Base-by-base conservation (phyloP, 2,113 vertebrate species). In the Oryzias woworae region DNA sequence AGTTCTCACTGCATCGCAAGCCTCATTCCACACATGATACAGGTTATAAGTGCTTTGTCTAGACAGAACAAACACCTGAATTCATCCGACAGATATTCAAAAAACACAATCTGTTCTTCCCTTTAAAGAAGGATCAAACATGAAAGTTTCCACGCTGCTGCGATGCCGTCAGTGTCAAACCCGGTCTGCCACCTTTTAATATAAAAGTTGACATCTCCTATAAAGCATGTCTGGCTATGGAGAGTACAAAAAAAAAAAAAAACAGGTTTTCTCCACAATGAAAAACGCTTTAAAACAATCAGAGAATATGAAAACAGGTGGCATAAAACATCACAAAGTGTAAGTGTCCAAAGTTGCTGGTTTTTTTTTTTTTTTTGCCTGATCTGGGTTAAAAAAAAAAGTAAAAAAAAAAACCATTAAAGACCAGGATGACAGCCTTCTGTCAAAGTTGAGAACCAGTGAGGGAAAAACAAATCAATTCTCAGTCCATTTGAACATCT, bases 1-100 rank as follows among this genome's bases (percentile, higher is more conserved):
- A 67, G 73, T 54, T 54, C 55, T 73, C 46, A 70, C 67, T 73
- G 68, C 78, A 86, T 87, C 87, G 82, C 83, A 88, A 88, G 77
- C 76, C 74, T 86, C 83, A 88, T 87, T 83, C 85, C 67, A 75
- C 62, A 76, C 22, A 46, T 43, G 24, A 62, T 6, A 14, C 23
- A 41, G 2, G 49, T 7, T 58, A 10, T 61, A 84, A 80, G 70
- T 81, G 71, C 82, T 84, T 36, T 12, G 36, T 36, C 36, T 2
- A 36, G 36, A 36, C 36, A 36, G 36, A 10, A 36, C 36, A 36
- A 36, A 36, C 36, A 36, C 36, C 36, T 36, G 36, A 12, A 36
- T 36, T 36, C 8, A 12, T 36, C 10, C 36, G 10, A 10, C 36
- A 36, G 31, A 36, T 36, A 1, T 10, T 10, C 8, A 36, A 36